Evolutionary conservation across 2,888 invertebrate genomes (phyloP), one percentile per base, ranked within the genome.

Genomic region (Drosophila infuscata): DNA sequence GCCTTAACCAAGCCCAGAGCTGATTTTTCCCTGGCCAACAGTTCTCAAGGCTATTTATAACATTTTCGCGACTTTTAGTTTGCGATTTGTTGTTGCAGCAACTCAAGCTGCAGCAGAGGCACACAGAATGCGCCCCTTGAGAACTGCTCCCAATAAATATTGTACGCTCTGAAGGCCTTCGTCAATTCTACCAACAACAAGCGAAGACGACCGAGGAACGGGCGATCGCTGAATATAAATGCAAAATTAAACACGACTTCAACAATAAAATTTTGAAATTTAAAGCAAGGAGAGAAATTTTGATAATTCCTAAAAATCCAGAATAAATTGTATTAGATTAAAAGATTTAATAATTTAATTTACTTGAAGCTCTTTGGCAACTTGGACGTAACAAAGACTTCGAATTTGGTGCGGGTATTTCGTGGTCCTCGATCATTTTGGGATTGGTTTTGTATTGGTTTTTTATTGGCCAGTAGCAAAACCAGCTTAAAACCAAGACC

Each of bases 81-180:
- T 73, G 63, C 70, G 64, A 70, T 69, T 65, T 76, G 60, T 70
- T 29, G 2, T 38, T 29, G 29, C n/a, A 17, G 38, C 66, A 57
- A 43, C 53, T 20, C 41, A 53, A 36, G n/a, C 57, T 33, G 41
- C 35, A 43, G 35, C 7, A 17, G 15, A 1, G 25, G 25, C 25
- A 25, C 52, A 69, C 71, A 75, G 71, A 68, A 78, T 78, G 70
- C 68, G 73, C 81, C 81, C 81, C 81, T 71, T 75, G 80, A 65
- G 78, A 65, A 70, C 79, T 72, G 76, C 61, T 74, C 79, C 71
- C 68, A 81, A 79, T 81, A 70, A 76, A 81, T 76, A 78, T 68
- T 76, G 78, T 65, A 52, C 65, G 59, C 78, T 78, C 68, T 64
- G 78, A 80, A 80, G 81, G 81, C 81, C 81, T 78, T 75, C 59